Evolutionary conservation across 2,888 invertebrate species (phyloP), one percentile per base, ranked within the genome.

Genomic region (Apamea epomidion): DNA sequence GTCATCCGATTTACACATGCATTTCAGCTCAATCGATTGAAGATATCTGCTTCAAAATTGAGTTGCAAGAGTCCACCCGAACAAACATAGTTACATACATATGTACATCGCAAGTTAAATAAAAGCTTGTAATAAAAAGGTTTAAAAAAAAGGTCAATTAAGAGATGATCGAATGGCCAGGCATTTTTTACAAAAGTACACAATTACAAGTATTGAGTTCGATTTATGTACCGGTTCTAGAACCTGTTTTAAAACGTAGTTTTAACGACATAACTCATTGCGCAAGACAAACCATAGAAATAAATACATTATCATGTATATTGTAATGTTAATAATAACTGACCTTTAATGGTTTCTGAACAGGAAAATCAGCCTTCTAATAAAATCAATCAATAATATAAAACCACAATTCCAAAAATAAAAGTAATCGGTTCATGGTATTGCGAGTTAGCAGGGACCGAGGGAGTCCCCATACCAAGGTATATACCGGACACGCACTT

Each of bases 391-490:
- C 45, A 86, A 54, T 1, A 69, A 3, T 21, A 12, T 37, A 16
- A 67, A 75, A 76, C 67, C 76, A 60, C 80, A 72, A 54, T 42
- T 32, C 48, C 60, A 32, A 84, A 74, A 74, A 29, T 29, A 37
- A 37, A 60, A 67, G 4, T 69, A 62, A 67, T 37, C 60, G 4
- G 29, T 74, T 81, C 70, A 65, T 70, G 82, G 81, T 45, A 70
- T 32, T 16, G 51, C 10, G 7, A 54, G 45, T 68, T 65, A 51
- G 8, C 10, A 14, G 42, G 79, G 89, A 62, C 72, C 25, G 58
- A 82, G 89, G 89, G 82, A 88, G 62, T 88, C 81, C 89, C 89
- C 88, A 65, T 81, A 6, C 25, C 32, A 70, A 16, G 16, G 29
- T n/a, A 75, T 64, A 25, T 75, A 76, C 45, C n/a, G 37, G 2